Evolutionary conservation across 2,888 invertebrate genomes (phyloP).

Genomic region (Scotopteryx bipunctaria): DNA sequence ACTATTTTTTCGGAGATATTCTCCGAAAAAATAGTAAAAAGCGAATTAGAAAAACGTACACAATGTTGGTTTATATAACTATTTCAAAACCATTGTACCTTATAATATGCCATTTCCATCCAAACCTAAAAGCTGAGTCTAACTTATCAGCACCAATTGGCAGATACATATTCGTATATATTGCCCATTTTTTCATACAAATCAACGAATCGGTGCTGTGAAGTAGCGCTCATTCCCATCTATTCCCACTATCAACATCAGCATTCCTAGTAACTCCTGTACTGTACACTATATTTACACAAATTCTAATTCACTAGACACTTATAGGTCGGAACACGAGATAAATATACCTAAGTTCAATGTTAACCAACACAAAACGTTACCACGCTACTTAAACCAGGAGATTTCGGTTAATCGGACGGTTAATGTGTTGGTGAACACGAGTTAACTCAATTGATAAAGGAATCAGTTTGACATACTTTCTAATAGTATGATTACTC

Average conservation of each 20-base stretch:
- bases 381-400: too few species aligned
- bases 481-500: too few species aligned
- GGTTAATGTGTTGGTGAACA: background rate
- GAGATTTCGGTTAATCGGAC: too few species aligned
- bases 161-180: too few species aligned
- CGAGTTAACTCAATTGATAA: too few species aligned
- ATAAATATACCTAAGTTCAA: slow-evolving; percentile 2
- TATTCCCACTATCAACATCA: slow-evolving; percentile 15
- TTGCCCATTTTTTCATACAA: too few species aligned
- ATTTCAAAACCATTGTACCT: background rate
- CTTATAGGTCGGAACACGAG: slow-evolving; percentile 18
- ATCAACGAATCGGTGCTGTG: slow-evolving; percentile 4
- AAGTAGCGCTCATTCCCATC: slow-evolving; percentile 2
- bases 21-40: background rate
- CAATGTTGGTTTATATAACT: background rate
- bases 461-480: too few species aligned
- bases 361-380: slow-evolving; percentile 1
- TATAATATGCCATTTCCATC: slow-evolving; percentile 12
- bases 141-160: slow-evolving; percentile 4
- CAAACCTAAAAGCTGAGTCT: background rate
- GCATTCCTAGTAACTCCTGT: slow-evolving; percentile 6
- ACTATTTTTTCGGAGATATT: background rate
- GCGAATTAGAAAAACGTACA: slow-evolving; percentile 4
- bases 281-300: slow-evolving; percentile 26
- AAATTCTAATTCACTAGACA: slow-evolving; percentile 10